These are phyloP conservation scores for Scophthalmus maximus DNA, from an alignment of 2,113 vertebrate genomes.

Conservation along the genomic window DNA sequence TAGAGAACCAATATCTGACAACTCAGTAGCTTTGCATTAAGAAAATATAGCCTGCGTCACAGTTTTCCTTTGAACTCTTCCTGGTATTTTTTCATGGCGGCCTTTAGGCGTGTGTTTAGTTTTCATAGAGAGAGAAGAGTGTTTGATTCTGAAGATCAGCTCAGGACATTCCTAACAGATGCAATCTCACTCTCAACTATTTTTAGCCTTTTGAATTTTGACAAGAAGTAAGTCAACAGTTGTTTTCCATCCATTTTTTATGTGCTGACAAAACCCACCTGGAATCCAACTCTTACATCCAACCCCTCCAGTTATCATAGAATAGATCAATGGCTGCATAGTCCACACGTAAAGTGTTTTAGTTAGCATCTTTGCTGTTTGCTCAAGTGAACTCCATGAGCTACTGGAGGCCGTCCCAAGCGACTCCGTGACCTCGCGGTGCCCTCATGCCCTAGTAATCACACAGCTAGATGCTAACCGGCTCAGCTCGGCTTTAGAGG, in stretches of 20 bases:
- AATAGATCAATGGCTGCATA: constrained; percentile 4
- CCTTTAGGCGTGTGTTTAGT: constrained; percentile 21
- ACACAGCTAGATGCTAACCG: constrained; percentile 56
- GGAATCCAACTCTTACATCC: neutral
- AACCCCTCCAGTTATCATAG: constrained; percentile 31
- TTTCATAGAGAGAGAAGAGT: constrained; percentile 7
- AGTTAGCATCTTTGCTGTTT: constrained; percentile 33
- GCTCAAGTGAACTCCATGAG: constrained; percentile 38
- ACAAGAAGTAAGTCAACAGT: constrained; percentile 51
- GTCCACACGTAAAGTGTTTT: constrained; percentile 36
- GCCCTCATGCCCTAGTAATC: constrained; percentile 64
- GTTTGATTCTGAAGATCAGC: neutral
- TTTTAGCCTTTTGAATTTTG: constrained; percentile 73
- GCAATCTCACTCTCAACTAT: constrained; percentile 58
- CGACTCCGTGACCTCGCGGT: constrained; percentile 49
- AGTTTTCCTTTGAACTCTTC: constrained; percentile 22
- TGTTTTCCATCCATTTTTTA: constrained; percentile 28
- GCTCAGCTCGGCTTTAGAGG: constrained; percentile 46
- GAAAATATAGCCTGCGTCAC: constrained; percentile 18
- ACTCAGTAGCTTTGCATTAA: neutral
- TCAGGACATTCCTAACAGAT: constrained; percentile 68
- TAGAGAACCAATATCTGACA: constrained; percentile 9
- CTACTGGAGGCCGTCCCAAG: constrained; percentile 35
- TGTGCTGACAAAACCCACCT: neutral
- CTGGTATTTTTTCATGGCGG: neutral